Evolutionary conservation across 2,113 vertebrate species (phyloP), one percentile per base, ranked within the genome.

Genomic region (Galemys pyrenaicus): DNA sequence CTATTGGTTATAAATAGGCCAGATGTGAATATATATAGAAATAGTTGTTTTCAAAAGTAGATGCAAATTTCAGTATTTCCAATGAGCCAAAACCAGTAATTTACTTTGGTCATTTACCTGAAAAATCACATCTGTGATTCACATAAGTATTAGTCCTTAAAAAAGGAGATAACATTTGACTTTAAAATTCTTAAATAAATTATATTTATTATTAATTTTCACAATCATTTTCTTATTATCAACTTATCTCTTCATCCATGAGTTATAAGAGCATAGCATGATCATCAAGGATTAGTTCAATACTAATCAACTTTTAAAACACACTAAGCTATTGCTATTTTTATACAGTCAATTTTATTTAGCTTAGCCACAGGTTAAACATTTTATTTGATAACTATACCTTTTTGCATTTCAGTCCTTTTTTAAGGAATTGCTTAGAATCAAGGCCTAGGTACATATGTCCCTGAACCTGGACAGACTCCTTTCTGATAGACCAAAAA

Each of bases 381-480:
- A 46, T 68, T 74, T 73, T 54, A 67, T 62, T 56, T 32, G 30
- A 67, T 54, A 88, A 44, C n/a, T 0, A 37, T 70, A 62, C 28
- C 67, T 2, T 4, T 95, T 75, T 93, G 13, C 30, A 84, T 75
- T 1, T 51, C 0, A 51, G 9, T 85, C 9, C 9, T 80, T 71
- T 73, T 35, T 51, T 62, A 30, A 22, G 9, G 24, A 65, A 91
- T 46, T 65, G 6, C 3, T 19, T 12, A 65, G n/a, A 85, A n/a
- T 15, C 24, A 75, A 87, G 9, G 17, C 68, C 5, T 64, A 65
- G 6, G 7, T 54, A 65, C 13, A 20, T 68, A 9, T 15, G 8
- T 2, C 26, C 10, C 1, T 0, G 3, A 58, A 2, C 67, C 9
- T 64, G 9, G 12, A 20, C 3, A 54, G n/a, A 2, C 19, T 71